Evolutionary conservation across 2,888 invertebrate genomes (phyloP).

Genomic region (Athalia rosae): DNA sequence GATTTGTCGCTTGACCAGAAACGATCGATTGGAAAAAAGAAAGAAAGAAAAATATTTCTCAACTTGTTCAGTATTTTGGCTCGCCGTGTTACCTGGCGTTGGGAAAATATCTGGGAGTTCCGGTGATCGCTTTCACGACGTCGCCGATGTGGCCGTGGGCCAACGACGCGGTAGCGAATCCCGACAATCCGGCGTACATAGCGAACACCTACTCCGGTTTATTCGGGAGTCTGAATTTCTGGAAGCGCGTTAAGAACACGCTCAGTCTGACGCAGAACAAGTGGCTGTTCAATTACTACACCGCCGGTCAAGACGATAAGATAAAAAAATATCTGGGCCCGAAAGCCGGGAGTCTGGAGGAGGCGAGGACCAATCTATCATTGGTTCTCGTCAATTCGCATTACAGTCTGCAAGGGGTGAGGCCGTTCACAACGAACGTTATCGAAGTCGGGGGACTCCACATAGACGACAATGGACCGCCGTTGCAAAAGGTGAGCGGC

Average conservation of each 20-base stretch:
- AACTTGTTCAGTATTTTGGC: slow-evolving; percentile 51
- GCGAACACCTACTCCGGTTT: slow-evolving; percentile 48
- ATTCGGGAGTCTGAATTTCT: slow-evolving; percentile 51
- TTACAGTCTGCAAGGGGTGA: slow-evolving; percentile 72
- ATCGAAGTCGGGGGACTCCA: slow-evolving; percentile 76
- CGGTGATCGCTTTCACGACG: slow-evolving; percentile 51
- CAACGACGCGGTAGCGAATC: slow-evolving; percentile 53
- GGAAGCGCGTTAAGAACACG: slow-evolving; percentile 56
- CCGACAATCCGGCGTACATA: slow-evolving; percentile 54
- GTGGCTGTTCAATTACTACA: slow-evolving; percentile 45
- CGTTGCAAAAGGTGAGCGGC: slow-evolving; percentile 52
- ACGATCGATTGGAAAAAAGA: background rate
- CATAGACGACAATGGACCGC: slow-evolving; percentile 63
- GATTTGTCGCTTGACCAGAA: too few relatives aligned
- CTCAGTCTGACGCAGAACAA: background rate
- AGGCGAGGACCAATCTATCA: slow-evolving; percentile 73
- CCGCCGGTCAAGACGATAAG: slow-evolving; percentile 52
- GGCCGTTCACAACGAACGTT: slow-evolving; percentile 73
- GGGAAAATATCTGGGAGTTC: slow-evolving; percentile 57
- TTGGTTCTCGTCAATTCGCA: slow-evolving; percentile 75
- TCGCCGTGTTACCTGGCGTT: slow-evolving; percentile 60
- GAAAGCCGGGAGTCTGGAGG: slow-evolving; percentile 66
- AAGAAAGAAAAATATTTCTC: background rate
- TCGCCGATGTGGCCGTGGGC: slow-evolving; percentile 53
- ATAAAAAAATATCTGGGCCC: slow-evolving; percentile 58